Percentiles rank a stretch among this genome's conserved stretches.
Conservation (phyloP, 2,113 vertebrate genomes). For the mouse (Mus musculus) region GRCm39 chr3:104570001-104570500, state of each 20-base stretch:
- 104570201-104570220: constrained; percentile 27
- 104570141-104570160: background rate
- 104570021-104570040: background rate
- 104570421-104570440: background rate
- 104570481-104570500: background rate
- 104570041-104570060: background rate
- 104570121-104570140: background rate
- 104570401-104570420: background rate
- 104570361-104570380: constrained; percentile 58
- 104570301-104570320: constrained; percentile 72
- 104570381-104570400: background rate
- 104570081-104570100: background rate
- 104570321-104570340: constrained; percentile 5
- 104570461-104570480: background rate
- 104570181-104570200: background rate
- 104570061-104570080: background rate
- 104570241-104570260: background rate
- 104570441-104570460: background rate
- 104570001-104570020: background rate
- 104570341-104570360: constrained; percentile 35
- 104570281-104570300: constrained; percentile 43
- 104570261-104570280: background rate
- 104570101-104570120: background rate
- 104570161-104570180: background rate
- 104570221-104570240: background rate